A percentile compares a stretch with the other conserved stretches of the same genome.
These are phyloP conservation scores for Tenthredo notha DNA, from an alignment of 2,888 invertebrate genomes.

Conservation along the genomic window DNA sequence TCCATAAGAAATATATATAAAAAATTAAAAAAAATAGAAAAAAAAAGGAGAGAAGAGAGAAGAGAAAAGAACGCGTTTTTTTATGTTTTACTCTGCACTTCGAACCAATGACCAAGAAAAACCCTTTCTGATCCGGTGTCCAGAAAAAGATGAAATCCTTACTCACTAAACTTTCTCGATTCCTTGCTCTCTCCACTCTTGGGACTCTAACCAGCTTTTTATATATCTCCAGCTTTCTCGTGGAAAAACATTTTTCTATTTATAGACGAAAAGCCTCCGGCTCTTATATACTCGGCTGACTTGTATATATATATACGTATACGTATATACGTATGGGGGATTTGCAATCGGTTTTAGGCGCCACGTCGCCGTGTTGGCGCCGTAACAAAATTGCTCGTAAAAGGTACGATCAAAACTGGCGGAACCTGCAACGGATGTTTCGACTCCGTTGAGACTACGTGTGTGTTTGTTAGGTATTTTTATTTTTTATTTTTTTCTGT, in stretches of 20 bases:
- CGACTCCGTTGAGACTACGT: constrained; percentile 18
- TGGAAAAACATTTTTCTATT: constrained; percentile 28
- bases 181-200: background rate
- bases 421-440: constrained; percentile 46
- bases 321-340: constrained; percentile 12
- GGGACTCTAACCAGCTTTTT: background rate
- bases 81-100: background rate
- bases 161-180: background rate
- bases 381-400: constrained; percentile 45
- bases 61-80: background rate
- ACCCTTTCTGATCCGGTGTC: background rate
- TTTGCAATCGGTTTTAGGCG: constrained; percentile 33
- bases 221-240: background rate
- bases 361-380: constrained; percentile 20
- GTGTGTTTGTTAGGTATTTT: background rate
- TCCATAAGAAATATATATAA: too few species aligned
- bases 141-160: constrained; percentile 5
- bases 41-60: background rate
- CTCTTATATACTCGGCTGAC: background rate
- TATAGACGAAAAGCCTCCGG: constrained; percentile 18
- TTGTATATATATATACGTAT: background rate
- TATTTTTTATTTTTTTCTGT: background rate
- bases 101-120: background rate
- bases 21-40: background rate
- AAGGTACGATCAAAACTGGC: constrained; percentile 7